phyloP scores from a whole-genome alignment of 2,113 vertebrate genomes.

The Myiagra hebetior region DNA sequence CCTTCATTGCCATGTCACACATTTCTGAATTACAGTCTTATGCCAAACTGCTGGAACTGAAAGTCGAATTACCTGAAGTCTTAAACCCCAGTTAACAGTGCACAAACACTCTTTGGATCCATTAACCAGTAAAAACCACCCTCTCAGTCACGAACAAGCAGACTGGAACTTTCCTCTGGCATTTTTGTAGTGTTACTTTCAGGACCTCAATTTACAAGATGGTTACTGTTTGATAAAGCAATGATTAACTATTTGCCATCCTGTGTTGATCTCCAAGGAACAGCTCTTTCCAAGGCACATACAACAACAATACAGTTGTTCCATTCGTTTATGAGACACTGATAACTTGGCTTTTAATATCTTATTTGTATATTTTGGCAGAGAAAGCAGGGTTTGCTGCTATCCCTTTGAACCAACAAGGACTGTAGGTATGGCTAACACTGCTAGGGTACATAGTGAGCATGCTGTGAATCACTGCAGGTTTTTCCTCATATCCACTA shows the following conservation, averaged over 20 bases:
- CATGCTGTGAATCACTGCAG: background rate
- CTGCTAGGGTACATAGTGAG: background rate
- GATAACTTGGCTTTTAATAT: background rate
- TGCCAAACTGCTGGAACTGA: background rate
- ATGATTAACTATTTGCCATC: background rate
- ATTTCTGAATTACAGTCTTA: background rate
- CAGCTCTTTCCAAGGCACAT: background rate
- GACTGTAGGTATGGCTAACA: background rate
- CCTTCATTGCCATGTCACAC: background rate
- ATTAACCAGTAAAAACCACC: conserved; percentile 25
- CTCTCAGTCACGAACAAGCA: background rate
- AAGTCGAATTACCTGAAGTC: background rate
- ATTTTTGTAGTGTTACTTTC: background rate
- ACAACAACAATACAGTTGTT: background rate
- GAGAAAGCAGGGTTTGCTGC: background rate
- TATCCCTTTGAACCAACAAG: background rate
- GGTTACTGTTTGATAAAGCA: conserved; percentile 12
- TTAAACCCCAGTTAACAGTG: background rate
- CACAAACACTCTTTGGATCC: background rate
- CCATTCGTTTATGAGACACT: background rate
- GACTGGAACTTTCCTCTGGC: conserved; percentile 19
- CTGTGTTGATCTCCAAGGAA: background rate
- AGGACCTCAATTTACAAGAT: background rate
- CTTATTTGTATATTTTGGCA: background rate
- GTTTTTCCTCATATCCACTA: background rate